Evolutionary conservation across 92 coral and sea anemone genomes (phyloP), one percentile per base, ranked within the genome.

Genomic region (Epizoanthus ramosus): DNA sequence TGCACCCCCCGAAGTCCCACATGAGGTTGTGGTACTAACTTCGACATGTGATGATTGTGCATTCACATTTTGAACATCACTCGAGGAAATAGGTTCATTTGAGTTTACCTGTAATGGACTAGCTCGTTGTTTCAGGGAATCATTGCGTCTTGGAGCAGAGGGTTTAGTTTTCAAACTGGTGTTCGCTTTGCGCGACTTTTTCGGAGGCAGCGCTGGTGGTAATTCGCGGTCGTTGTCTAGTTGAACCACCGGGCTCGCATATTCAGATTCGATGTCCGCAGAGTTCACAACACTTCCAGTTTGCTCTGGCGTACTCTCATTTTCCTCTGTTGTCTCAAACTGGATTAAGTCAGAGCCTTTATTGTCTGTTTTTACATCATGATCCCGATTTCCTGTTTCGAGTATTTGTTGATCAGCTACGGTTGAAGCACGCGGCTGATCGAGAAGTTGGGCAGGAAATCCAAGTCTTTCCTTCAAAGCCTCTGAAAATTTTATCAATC

Each of bases 401-500:
- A 37, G 37, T 59, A 43, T 63, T 65, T 67, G 83, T 75, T 74
- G 61, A 41, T 59, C 81, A 65, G 77, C 70, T 7, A 61, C 65
- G 45, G 63, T 74, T 56, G 61, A 37, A 53, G 67, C 87, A 54
- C 57, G 76, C 70, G 63, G 66, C 74, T 63, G 57, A 80, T 63
- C 41, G 61, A 12, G 72, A 59, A 72, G 64, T 64, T 79, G 81
- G 33, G 47, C 39, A 43, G 84, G 23, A 53, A 69, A 43, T 13
- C 89, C 84, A 25, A 87, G 89, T 72, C 88, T 87, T 24, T 79
- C 92, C 58, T 81, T 86, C 5, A 97, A 89, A 52, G 86, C 76
- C 76, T 80, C 89, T 67, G 88, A 88, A 71, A 84, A 92, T 47
- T 74, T 85, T 33, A 97, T 69, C 39, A 97, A 54, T 73, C 99